Percentiles rank a stretch among this genome's conserved stretches.
Conservation (phyloP, 2,113 vertebrate genomes). For the pig (Sus scrofa) region T2T-Sscrofa CM000820.6:73217001-73217500, state of each 20-base stretch:
- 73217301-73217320: no score
- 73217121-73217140: not conserved
- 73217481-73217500: not conserved
- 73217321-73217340: no score
- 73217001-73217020: constrained; percentile 25
- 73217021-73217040: not conserved
- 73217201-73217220: no score
- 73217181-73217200: no score
- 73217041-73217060: not conserved
- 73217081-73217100: not conserved
- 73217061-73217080: not conserved
- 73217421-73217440: not conserved
- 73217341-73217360: no score
- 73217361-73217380: no score
- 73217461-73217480: not conserved
- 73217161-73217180: no score
- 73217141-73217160: not conserved
- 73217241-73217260: no score
- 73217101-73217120: not conserved
- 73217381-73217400: not conserved
- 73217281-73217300: no score
- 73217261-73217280: no score
- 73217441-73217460: not conserved
- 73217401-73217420: not conserved
- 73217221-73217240: no score